Evolutionary conservation across 2,113 vertebrate genomes (phyloP).

Genomic region (Scopus umbretta): DNA sequence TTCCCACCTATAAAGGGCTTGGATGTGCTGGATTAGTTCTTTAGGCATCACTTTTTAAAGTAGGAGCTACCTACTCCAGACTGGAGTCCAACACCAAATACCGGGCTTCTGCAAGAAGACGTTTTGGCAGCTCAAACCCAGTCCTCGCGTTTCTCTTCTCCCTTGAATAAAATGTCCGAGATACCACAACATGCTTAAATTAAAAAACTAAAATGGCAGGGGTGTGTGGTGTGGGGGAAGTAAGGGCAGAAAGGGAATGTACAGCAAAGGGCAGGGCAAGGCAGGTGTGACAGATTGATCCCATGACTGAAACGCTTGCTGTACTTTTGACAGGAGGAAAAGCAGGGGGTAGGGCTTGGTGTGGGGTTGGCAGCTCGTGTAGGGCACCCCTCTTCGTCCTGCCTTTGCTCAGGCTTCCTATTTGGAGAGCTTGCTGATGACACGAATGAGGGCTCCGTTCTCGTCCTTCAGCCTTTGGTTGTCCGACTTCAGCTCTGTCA

Average conservation of each 20-base stretch:
- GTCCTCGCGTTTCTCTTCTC: not conserved
- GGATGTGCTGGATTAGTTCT: not conserved
- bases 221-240: not conserved
- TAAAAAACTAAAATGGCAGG: conserved; percentile 1
- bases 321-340: conserved; percentile 2
- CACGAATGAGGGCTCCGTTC: conserved; percentile 94
- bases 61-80: not conserved
- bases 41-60: not conserved
- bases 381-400: conserved; percentile 22
- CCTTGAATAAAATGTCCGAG: not conserved
- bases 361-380: conserved; percentile 23
- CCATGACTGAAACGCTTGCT: conserved; percentile 32
- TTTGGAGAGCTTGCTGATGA: conserved; percentile 99
- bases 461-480: conserved; percentile 98
- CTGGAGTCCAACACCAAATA: not conserved
- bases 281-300: conserved; percentile 28
- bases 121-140: conserved; percentile 24
- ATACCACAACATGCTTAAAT: conserved; percentile 40
- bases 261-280: conserved; percentile 39
- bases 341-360: not conserved
- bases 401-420: conserved; percentile 66
- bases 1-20: not conserved
- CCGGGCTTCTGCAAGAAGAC: not conserved
- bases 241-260: conserved; percentile 9
- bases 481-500: conserved; percentile 95